These are phyloP conservation scores for Botia almorhae DNA, from an alignment of 2,797 vertebrate genomes.

Conservation along the genomic window DNA sequence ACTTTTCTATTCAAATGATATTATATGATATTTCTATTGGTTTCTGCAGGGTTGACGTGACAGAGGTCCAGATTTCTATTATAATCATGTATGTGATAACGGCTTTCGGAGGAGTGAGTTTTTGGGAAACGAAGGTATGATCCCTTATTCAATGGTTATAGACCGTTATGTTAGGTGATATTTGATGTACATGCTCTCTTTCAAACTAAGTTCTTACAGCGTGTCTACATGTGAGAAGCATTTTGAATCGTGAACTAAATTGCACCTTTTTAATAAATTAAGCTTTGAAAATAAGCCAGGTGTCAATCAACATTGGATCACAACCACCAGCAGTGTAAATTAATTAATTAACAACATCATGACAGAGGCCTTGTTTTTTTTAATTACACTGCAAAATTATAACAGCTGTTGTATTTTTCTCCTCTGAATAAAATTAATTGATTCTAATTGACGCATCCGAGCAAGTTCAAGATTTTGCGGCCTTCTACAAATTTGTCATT, in stretches of 20 bases:
- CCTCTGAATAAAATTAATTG: too few relatives aligned
- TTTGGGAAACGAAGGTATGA: conserved; percentile 89
- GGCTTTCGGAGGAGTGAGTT: conserved; percentile 83
- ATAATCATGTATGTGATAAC: conserved; percentile 86
- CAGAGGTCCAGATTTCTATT: conserved; percentile 93
- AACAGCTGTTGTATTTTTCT: too few relatives aligned
- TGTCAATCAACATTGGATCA: background rate
- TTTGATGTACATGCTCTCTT: background rate
- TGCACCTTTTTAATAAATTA: too few relatives aligned
- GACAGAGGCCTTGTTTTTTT: too few relatives aligned
- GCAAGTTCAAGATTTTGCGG: too few relatives aligned
- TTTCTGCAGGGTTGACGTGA: conserved; percentile 88
- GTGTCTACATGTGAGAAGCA: background rate
- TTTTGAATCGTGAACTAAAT: too few relatives aligned
- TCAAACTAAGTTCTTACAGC: too few relatives aligned
- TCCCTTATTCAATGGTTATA: background rate
- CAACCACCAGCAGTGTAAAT: background rate
- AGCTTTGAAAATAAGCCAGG: background rate
- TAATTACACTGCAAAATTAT: too few relatives aligned
- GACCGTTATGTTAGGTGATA: background rate
- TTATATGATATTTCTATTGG: background rate
- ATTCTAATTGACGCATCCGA: too few relatives aligned
- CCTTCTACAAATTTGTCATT: too few relatives aligned
- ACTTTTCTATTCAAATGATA: background rate
- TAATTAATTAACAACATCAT: too few relatives aligned